phyloP scores from a whole-genome alignment of 2,888 invertebrate genomes.

The Drosophila kanekoi region DNA sequence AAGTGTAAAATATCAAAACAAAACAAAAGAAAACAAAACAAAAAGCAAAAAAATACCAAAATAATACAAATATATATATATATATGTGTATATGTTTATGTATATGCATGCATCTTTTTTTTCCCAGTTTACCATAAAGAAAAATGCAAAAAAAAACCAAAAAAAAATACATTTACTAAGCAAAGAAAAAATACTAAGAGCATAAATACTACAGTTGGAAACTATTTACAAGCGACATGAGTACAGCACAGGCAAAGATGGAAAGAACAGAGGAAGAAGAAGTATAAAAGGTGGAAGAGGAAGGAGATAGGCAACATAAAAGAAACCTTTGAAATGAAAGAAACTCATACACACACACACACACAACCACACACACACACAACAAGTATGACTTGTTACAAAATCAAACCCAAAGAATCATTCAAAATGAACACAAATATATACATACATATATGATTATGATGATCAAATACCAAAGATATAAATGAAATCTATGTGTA shows the following conservation, averaged over 20 bases:
- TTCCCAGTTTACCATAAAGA: conserved; percentile 19
- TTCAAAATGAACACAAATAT: conserved; percentile 45
- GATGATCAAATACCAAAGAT: conserved; percentile 17
- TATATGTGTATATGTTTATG: conserved; percentile 1
- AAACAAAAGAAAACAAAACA: conserved; percentile 9
- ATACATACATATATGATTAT: conserved; percentile 12
- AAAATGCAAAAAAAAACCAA: neutral
- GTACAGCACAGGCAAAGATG: conserved; percentile 27
- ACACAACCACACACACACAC: conserved; percentile 7
- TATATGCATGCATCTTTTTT: conserved; percentile 8
- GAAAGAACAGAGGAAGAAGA: conserved; percentile 4
- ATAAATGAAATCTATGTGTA: conserved; percentile 37
- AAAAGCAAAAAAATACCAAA: conserved; percentile 11
- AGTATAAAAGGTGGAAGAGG: too few relatives aligned
- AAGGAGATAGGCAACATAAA: neutral
- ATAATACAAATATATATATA: conserved; percentile 8
- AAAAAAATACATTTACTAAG: conserved; percentile 13
- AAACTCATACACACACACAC: conserved; percentile 3
- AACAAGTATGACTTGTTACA: conserved; percentile 48
- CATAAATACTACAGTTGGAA: conserved; percentile 53
- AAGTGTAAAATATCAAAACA: conserved; percentile 43
- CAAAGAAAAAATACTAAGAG: conserved; percentile 26
- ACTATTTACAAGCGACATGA: conserved; percentile 55
- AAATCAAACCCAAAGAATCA: conserved; percentile 51
- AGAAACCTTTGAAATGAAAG: conserved; percentile 6